Base-by-base conservation (phyloP, 1,140 invertebrate genomes). In the Penaeus vannamei region DNA sequence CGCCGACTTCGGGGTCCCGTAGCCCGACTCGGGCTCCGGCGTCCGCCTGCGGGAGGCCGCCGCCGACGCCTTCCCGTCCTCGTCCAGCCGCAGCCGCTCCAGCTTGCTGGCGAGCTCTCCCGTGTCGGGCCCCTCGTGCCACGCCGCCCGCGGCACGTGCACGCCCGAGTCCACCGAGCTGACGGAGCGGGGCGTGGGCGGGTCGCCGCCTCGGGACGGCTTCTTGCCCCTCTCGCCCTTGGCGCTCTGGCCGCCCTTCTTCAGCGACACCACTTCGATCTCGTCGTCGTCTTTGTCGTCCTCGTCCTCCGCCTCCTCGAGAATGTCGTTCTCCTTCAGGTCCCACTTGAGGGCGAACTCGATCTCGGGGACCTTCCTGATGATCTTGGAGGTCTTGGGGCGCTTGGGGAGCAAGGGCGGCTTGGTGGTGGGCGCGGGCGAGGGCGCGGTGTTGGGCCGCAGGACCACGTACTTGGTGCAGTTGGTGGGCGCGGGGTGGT, bases 271-370 rank as follows among this genome's bases (percentile, higher is more conserved):
- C 22, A 36, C 62, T 19, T 81, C 79, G 19, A 85, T 66, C 42
- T 87, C 86, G 2, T 61, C 66, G 14, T 79, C 77, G 12, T 86
- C 88, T 10, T 84, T 64, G 22, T 90, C 84, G 26, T 85, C 81
- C 42, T 89, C 64, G 22, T 66, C 87, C 20, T 77, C 69, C 26
- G 53, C 72, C 36, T 90, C 88, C 26, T 90, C 88, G 72, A 90
- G 80, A 60, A 85, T 80, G 53, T 86, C 87, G 32, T 79, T 85
- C 29, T 85, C 88, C 42, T 85, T 90, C 4, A 91, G 85, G 36
- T 91, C 86, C 90, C 90, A 91, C 53, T 90, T 90, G 19, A 91
- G 84, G 20, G 90, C 90, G 29, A 89, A 91, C 60, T 91, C 90
- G 59, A 91, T 91, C 80, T 91, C 90, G 10, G 90, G 87, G 14